Percentiles rank a stretch among this genome's conserved stretches.
Conservation (phyloP, 2,888 invertebrate genomes). For the Drosophila diplacantha region DNA sequence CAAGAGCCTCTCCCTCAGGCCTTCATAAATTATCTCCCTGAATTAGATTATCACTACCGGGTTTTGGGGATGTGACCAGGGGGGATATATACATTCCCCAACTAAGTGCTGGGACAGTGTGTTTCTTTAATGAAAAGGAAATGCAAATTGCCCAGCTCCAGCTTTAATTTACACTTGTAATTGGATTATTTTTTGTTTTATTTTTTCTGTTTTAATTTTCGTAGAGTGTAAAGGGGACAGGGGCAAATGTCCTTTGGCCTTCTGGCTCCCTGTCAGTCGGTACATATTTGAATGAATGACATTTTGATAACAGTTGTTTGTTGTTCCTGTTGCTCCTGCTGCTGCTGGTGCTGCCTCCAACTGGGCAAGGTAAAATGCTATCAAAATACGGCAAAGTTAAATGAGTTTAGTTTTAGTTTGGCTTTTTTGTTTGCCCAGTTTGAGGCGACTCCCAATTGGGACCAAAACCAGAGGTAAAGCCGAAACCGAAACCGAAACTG, state of each 20-base stretch:
- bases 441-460: slow-evolving; percentile 39
- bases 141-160: slow-evolving; percentile 9
- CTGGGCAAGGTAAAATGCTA: slow-evolving; percentile 65
- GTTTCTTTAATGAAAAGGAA: slow-evolving; percentile 11
- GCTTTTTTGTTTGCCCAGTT: slow-evolving; percentile 46
- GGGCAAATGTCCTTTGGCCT: slow-evolving; percentile 38
- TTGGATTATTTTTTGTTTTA: slow-evolving; percentile 25
- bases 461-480: slow-evolving; percentile 1
- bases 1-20: not conserved
- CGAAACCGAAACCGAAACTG: slow-evolving; percentile 22
- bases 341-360: slow-evolving; percentile 21
- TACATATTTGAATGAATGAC: slow-evolving; percentile 72
- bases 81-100: not conserved
- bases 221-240: slow-evolving; percentile 26
- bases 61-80: not conserved
- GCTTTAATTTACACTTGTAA: slow-evolving; percentile 26
- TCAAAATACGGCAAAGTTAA: slow-evolving; percentile 71
- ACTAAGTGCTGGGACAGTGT: slow-evolving; percentile 8
- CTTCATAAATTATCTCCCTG: not conserved
- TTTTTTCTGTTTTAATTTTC: slow-evolving; percentile 13
- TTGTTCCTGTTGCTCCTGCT: slow-evolving; percentile 36
- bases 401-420: slow-evolving; percentile 71
- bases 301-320: slow-evolving; percentile 70
- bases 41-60: slow-evolving; percentile 1
- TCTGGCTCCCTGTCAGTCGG: slow-evolving; percentile 32